A percentile compares a stretch with the other conserved stretches of the same genome.
phyloP scores from a whole-genome alignment of 2,113 vertebrate species.

The Drymodes brunneopygia region DNA sequence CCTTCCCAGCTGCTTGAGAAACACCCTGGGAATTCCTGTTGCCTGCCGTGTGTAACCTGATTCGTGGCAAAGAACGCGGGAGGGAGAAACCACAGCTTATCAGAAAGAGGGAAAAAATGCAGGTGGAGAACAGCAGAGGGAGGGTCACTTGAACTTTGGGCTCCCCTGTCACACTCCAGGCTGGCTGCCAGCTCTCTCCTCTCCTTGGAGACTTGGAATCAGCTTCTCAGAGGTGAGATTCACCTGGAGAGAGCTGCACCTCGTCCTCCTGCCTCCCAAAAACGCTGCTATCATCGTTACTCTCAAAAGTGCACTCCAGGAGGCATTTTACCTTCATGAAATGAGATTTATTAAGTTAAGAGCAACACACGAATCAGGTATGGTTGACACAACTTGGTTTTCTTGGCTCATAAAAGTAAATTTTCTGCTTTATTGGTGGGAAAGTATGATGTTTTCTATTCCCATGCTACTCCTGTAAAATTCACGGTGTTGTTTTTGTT shows the following conservation, averaged over 20 bases:
- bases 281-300: not conserved
- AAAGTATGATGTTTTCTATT: not conserved
- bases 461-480: not conserved
- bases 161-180: not conserved
- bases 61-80: not conserved
- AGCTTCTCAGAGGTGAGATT: not conserved
- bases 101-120: not conserved
- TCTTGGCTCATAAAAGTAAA: constrained; percentile 14
- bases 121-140: not conserved
- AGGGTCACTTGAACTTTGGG: not conserved
- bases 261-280: not conserved
- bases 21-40: not conserved
- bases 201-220: not conserved
- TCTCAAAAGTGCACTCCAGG: constrained; percentile 25
- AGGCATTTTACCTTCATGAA: constrained; percentile 44
- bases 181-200: not conserved
- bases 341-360: constrained; percentile 26
- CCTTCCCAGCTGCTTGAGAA: not conserved
- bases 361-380: not conserved
- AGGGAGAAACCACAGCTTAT: not conserved
- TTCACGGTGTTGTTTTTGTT: not conserved
- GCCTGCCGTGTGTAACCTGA: not conserved
- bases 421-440: not conserved
- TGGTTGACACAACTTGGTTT: not conserved
- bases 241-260: not conserved